Percentiles rank a stretch among this genome's conserved stretches.
Conservation (phyloP, 2,888 invertebrate species). For the Meiosimyza decipiens region DNA sequence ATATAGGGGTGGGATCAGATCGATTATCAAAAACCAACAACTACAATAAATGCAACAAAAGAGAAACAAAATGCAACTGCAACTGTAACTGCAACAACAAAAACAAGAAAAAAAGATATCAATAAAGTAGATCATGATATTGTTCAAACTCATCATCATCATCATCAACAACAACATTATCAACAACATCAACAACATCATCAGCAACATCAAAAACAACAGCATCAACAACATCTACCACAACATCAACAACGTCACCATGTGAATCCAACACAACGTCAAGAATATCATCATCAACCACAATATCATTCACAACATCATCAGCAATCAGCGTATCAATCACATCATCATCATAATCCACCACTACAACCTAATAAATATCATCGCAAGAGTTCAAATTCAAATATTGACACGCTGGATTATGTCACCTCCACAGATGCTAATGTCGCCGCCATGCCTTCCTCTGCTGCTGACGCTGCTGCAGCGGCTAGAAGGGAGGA, state of each 20-base stretch:
- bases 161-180: slow-evolving; percentile 31
- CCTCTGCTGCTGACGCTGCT: slow-evolving; percentile 49
- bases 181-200: slow-evolving; percentile 27
- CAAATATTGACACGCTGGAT: slow-evolving; percentile 49
- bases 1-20: slow-evolving; percentile 69
- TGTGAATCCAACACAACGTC: slow-evolving; percentile 6
- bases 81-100: slow-evolving; percentile 12
- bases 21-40: slow-evolving; percentile 52
- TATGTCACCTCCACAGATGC: slow-evolving; percentile 46
- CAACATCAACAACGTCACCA: slow-evolving; percentile 16
- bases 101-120: slow-evolving; percentile 37
- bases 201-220: background rate
- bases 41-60: slow-evolving; percentile 12
- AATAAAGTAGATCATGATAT: slow-evolving; percentile 48
- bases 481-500: background rate
- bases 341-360: slow-evolving; percentile 14
- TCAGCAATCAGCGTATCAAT: slow-evolving; percentile 29
- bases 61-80: slow-evolving; percentile 24
- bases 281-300: slow-evolving; percentile 31
- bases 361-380: background rate
- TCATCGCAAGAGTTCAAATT: slow-evolving; percentile 1
- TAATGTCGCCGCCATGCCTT: slow-evolving; percentile 33
- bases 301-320: slow-evolving; percentile 44
- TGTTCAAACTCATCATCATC: slow-evolving; percentile 45
- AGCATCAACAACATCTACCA: slow-evolving; percentile 36